Conservation (phyloP, 2,797 vertebrate species). For the Pogoniulus pusillus region DNA sequence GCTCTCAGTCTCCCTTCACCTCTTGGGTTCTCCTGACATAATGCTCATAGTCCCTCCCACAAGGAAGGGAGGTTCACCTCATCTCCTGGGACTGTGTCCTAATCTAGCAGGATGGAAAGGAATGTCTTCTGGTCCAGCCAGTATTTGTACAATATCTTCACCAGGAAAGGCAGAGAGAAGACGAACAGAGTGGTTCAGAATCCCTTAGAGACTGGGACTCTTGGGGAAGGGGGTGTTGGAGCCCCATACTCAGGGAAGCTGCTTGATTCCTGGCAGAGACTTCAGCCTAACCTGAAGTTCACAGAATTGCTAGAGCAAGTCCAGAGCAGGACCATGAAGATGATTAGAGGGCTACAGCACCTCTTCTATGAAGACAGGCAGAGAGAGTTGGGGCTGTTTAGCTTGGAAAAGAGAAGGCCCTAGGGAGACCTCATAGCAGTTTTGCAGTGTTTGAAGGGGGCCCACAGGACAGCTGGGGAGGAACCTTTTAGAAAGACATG, state of each 20-base stretch:
- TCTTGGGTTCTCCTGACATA: neutral
- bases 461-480: no score
- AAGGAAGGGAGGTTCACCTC: neutral
- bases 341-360: no score
- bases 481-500: no score
- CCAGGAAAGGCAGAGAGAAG: neutral
- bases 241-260: neutral
- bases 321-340: no score
- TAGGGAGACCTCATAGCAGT: no score
- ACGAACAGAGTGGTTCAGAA: neutral
- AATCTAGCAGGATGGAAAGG: neutral
- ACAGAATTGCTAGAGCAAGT: no score
- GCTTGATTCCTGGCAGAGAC: neutral
- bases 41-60: neutral
- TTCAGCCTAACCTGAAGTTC: neutral
- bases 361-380: no score
- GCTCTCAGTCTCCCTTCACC: neutral
- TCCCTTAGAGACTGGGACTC: neutral
- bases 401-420: no score
- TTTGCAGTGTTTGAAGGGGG: no score
- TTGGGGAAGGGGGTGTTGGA: accelerated
- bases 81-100: neutral
- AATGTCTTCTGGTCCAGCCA: neutral
- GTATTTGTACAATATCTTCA: neutral
- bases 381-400: no score